phyloP scores from a whole-genome alignment of 2,113 vertebrate genomes.

The Brachionichthys hirsutus region DNA sequence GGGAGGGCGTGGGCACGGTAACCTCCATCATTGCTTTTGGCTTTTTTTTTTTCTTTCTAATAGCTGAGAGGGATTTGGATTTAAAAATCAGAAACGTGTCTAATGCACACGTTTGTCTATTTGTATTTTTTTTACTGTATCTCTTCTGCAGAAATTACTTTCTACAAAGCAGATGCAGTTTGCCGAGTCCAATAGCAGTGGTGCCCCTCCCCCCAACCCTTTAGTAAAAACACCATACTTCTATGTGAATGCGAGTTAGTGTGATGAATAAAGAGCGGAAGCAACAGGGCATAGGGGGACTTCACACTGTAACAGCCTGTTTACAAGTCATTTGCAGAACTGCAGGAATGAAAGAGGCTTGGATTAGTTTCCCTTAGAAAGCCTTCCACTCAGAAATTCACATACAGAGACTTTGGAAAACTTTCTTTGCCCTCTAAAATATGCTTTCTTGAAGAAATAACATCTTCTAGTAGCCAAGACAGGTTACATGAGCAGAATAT shows the following conservation, averaged over 20 bases:
- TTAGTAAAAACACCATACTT: slow-evolving; percentile 51
- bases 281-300: slow-evolving; percentile 56
- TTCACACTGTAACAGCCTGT: slow-evolving; percentile 70
- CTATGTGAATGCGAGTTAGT: slow-evolving; percentile 44
- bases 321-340: slow-evolving; percentile 65
- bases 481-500: too few relatives aligned
- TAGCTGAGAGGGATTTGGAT: too few relatives aligned
- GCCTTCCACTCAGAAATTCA: slow-evolving; percentile 29
- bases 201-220: slow-evolving; percentile 46
- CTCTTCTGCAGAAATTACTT: slow-evolving; percentile 14
- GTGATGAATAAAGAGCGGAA: slow-evolving; percentile 70
- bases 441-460: too few relatives aligned
- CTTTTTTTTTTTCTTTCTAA: too few relatives aligned
- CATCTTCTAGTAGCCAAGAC: too few relatives aligned
- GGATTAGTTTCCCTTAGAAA: slow-evolving; percentile 33
- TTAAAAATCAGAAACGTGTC: too few relatives aligned
- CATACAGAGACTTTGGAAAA: background rate
- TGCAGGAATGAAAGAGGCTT: slow-evolving; percentile 40
- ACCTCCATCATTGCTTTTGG: too few relatives aligned
- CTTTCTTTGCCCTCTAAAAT: too few relatives aligned
- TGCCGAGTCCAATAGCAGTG: slow-evolving; percentile 28
- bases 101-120: too few relatives aligned
- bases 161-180: slow-evolving; percentile 13
- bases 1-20: too few relatives aligned
- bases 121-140: background rate